A percentile compares a stretch with the other conserved stretches of the same genome.
Evolutionary conservation across 2,113 vertebrate species (phyloP).

Genomic region (Typhlomys cinereus): DNA sequence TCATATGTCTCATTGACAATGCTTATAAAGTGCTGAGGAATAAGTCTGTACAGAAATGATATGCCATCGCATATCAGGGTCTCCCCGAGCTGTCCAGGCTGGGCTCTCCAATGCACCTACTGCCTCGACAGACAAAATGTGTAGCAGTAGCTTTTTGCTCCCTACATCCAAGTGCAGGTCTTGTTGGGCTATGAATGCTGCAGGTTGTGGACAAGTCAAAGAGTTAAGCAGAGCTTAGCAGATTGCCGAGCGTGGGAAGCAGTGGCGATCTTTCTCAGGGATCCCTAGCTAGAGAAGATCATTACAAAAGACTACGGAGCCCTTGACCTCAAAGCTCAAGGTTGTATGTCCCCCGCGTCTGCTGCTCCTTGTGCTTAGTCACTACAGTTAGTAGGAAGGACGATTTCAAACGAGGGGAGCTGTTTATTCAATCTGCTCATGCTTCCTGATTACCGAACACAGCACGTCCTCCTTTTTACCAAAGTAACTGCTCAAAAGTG

Average conservation of each 20-base stretch:
- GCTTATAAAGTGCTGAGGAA: constrained; percentile 10
- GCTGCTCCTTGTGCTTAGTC: constrained; percentile 36
- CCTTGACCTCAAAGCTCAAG: constrained; percentile 37
- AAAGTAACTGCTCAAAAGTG: constrained; percentile 51
- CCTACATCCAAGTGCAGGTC: constrained; percentile 47
- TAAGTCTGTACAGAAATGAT: not conserved
- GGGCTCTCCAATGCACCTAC: not conserved
- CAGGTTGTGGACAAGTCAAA: constrained; percentile 42
- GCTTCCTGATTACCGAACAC: constrained; percentile 50
- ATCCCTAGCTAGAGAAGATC: constrained; percentile 63
- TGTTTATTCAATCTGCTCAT: constrained; percentile 38
- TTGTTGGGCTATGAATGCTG: constrained; percentile 35
- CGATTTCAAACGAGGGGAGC: constrained; percentile 45
- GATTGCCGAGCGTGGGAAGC: constrained; percentile 55
- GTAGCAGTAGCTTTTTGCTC: constrained; percentile 46
- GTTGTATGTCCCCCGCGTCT: not conserved
- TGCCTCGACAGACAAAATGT: not conserved
- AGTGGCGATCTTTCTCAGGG: constrained; percentile 53
- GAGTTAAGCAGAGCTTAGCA: constrained; percentile 58
- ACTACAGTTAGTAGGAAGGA: constrained; percentile 54
- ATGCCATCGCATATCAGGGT: not conserved
- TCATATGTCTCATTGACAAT: not conserved
- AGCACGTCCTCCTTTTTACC: not conserved
- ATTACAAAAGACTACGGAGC: constrained; percentile 67
- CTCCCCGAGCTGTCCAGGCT: not conserved